phyloP scores from a whole-genome alignment of 2,113 vertebrate species.

The Macroglossus sobrinus region DNA sequence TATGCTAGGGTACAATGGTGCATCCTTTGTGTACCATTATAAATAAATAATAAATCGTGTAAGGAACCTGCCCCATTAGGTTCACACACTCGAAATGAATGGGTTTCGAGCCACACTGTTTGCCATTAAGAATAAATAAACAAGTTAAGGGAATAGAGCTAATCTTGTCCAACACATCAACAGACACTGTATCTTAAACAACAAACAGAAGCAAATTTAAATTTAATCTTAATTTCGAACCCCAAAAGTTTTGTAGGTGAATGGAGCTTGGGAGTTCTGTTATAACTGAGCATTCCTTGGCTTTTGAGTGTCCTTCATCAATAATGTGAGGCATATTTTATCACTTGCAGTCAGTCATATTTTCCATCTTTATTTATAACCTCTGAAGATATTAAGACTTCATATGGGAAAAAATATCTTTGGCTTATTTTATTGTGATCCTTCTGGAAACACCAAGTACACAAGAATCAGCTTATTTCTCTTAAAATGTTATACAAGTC shows the following conservation, averaged over 20 bases:
- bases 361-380: slow-evolving; percentile 1
- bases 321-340: background rate
- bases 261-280: background rate
- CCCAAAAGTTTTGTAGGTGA: background rate
- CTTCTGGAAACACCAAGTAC: background rate
- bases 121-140: background rate
- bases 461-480: background rate
- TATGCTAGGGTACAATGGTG: background rate
- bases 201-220: slow-evolving; percentile 19
- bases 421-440: background rate
- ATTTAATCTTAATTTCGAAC: background rate
- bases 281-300: background rate
- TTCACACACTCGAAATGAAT: background rate
- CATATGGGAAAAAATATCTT: background rate
- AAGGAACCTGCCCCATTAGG: background rate
- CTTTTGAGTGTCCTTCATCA: background rate
- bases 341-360: background rate
- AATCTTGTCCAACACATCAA: background rate
- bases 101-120: background rate
- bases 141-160: background rate
- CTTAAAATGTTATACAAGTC: background rate
- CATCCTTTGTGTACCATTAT: background rate
- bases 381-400: slow-evolving; percentile 6
- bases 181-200: background rate
- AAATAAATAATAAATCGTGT: background rate